These are phyloP conservation scores for Trogon melanurus DNA, from an alignment of 2,113 vertebrate genomes.

Conservation along the genomic window DNA sequence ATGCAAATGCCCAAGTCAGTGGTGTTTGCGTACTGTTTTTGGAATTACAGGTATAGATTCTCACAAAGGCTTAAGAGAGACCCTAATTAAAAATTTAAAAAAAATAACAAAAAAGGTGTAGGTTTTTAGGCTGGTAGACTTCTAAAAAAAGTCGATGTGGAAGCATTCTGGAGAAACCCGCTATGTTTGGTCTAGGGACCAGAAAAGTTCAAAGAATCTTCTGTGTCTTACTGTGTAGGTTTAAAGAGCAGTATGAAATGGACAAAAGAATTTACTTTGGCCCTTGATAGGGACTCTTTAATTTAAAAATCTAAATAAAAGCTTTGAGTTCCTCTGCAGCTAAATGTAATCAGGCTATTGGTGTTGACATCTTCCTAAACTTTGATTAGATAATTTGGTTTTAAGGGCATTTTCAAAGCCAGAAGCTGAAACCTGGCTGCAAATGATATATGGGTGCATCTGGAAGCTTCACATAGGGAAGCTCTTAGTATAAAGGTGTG, in stretches of 20 bases:
- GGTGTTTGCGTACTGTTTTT: background rate
- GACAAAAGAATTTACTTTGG: background rate
- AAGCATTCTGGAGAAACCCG: background rate
- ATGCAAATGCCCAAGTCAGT: background rate
- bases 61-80: background rate
- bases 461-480: background rate
- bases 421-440: background rate
- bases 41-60: background rate
- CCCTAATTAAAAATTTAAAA: background rate
- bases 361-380: background rate
- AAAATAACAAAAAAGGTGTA: background rate
- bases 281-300: background rate
- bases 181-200: accelerated
- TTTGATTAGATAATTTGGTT: background rate
- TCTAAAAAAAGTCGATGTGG: background rate
- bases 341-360: background rate
- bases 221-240: background rate
- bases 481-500: background rate
- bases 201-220: background rate
- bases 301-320: background rate
- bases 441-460: background rate
- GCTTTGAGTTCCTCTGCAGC: background rate
- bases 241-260: background rate
- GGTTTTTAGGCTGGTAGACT: background rate
- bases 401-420: background rate